Evolutionary conservation across 2,888 invertebrate genomes (phyloP).

Genomic region (Reticulitermes lucifugus): DNA sequence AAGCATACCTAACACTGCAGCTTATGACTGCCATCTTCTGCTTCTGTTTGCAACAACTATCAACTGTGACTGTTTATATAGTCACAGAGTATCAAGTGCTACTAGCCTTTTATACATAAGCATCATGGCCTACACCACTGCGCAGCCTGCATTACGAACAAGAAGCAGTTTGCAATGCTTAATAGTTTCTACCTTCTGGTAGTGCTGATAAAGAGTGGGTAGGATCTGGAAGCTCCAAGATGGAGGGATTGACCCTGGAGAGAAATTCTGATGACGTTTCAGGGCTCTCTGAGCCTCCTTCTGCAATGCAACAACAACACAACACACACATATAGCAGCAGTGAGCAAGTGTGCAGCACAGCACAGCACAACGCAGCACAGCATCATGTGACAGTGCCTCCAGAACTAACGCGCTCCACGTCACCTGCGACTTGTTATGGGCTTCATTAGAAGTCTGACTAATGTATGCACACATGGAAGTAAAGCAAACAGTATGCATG

Average conservation of each 20-base stretch:
- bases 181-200: constrained; percentile 79
- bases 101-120: too few species aligned
- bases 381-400: neutral
- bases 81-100: too few species aligned
- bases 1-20: too few species aligned
- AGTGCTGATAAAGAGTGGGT: constrained; percentile 84
- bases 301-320: constrained; percentile 59
- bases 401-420: neutral
- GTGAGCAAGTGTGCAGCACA: constrained; percentile 10
- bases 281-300: constrained; percentile 65
- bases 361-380: neutral
- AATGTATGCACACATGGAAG: too few species aligned
- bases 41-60: too few species aligned
- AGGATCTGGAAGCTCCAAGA: constrained; percentile 89
- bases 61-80: too few species aligned
- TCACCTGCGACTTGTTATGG: too few species aligned
- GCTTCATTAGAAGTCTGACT: too few species aligned
- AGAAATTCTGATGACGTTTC: constrained; percentile 63
- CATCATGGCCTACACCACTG: neutral
- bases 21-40: too few species aligned
- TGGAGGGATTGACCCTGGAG: constrained; percentile 64
- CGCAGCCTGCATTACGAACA: neutral
- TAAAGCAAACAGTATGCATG: too few species aligned
- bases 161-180: neutral
- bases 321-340: constrained; percentile 43